These are phyloP conservation scores for Leptatherina wallacei DNA, from an alignment of 2,797 vertebrate genomes.

Conservation along the genomic window DNA sequence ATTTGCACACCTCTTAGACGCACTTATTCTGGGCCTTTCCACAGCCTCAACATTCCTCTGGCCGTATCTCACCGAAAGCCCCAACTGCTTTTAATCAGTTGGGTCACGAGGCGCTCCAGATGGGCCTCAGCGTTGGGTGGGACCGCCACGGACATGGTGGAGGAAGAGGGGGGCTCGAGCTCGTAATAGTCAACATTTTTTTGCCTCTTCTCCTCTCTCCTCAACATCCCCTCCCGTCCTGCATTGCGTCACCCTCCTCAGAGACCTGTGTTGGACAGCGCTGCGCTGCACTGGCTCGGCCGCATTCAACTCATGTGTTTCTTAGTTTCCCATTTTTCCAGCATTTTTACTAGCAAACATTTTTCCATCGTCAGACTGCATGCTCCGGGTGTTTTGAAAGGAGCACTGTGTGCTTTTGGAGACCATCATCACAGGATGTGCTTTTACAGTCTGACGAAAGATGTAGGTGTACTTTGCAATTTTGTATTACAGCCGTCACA, in stretches of 20 bases:
- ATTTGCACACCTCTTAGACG: slow-evolving; percentile 57
- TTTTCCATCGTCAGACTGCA: slow-evolving; percentile 64
- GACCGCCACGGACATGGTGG: slow-evolving; percentile 65
- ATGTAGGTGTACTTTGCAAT: slow-evolving; percentile 44
- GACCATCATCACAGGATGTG: slow-evolving; percentile 47
- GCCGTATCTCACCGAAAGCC: slow-evolving; percentile 78
- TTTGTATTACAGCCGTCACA: slow-evolving; percentile 27
- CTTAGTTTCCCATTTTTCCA: slow-evolving; percentile 57
- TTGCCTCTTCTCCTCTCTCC: slow-evolving; percentile 59
- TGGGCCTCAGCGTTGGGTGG: slow-evolving; percentile 82
- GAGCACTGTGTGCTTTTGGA: slow-evolving; percentile 73
- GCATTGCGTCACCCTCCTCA: slow-evolving; percentile 79
- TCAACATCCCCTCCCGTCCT: slow-evolving; percentile 56
- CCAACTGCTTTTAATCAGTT: slow-evolving; percentile 85
- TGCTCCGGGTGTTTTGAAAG: slow-evolving; percentile 60
- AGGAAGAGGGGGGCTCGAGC: slow-evolving; percentile 46
- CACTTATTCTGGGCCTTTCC: slow-evolving; percentile 70
- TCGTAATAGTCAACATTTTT: slow-evolving; percentile 83
- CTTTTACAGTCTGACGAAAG: slow-evolving; percentile 57
- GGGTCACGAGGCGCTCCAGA: slow-evolving; percentile 84
- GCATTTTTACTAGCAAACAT: slow-evolving; percentile 66
- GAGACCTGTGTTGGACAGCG: slow-evolving; percentile 71
- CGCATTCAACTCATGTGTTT: slow-evolving; percentile 48
- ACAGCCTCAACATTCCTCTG: slow-evolving; percentile 81
- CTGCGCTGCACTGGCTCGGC: slow-evolving; percentile 40